phyloP scores from a whole-genome alignment of 2,888 invertebrate genomes.

The Microdon myrmicae region DNA sequence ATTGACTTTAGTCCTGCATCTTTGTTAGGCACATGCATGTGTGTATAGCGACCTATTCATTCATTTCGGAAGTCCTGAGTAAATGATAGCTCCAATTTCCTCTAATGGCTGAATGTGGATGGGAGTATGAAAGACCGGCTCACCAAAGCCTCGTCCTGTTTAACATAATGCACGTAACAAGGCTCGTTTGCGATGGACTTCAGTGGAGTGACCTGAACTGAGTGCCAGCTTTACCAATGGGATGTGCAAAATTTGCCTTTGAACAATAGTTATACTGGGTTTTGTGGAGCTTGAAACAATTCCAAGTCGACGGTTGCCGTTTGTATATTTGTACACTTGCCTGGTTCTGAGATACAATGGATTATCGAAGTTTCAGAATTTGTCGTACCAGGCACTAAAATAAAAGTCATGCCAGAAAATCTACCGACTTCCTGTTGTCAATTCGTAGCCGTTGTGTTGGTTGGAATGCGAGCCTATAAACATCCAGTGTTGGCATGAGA shows the following conservation, averaged over 20 bases:
- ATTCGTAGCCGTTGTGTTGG: slow-evolving; percentile 11
- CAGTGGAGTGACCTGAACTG: background rate
- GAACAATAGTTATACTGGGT: slow-evolving; percentile 45
- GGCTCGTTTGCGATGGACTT: slow-evolving; percentile 5
- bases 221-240: slow-evolving; percentile 27
- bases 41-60: slow-evolving; percentile 27
- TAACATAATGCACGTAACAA: slow-evolving; percentile 46
- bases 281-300: slow-evolving; percentile 46
- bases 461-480: background rate
- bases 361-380: slow-evolving; percentile 26
- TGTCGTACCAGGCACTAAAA: slow-evolving; percentile 22
- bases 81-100: slow-evolving; percentile 51
- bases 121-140: slow-evolving; percentile 30
- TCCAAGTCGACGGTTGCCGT: slow-evolving; percentile 16
- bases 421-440: slow-evolving; percentile 45
- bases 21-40: slow-evolving; percentile 8
- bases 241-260: slow-evolving; percentile 46
- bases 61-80: slow-evolving; percentile 46
- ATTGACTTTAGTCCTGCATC: slow-evolving; percentile 44
- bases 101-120: slow-evolving; percentile 39
- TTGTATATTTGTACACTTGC: too few species aligned
- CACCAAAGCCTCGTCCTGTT: slow-evolving; percentile 34
- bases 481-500: slow-evolving; percentile 19
- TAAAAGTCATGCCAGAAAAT: slow-evolving; percentile 17
- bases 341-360: slow-evolving; percentile 17